phyloP scores from a whole-genome alignment of 2,888 invertebrate genomes.

The Cantharis lateralis region DNA sequence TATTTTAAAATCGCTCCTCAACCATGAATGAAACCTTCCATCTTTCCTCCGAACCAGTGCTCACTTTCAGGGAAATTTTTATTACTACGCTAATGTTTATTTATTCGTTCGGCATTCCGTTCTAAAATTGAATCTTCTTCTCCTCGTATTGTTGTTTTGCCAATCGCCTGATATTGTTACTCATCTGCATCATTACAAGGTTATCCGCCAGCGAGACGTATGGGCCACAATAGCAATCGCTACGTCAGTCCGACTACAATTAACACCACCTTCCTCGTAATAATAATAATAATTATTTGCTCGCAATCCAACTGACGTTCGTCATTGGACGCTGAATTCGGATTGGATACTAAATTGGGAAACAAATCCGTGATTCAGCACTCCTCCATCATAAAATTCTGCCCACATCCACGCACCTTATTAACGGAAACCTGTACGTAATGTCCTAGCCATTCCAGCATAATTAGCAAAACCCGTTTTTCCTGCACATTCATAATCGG shows the following conservation, averaged over 20 bases:
- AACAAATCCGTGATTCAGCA: not conserved
- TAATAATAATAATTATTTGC: not conserved
- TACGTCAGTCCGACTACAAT: not conserved
- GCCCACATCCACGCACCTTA: not conserved
- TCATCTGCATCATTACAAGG: not conserved
- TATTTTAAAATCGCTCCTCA: not conserved
- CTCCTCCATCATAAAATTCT: not conserved
- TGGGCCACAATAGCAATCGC: not conserved
- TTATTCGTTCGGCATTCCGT: not conserved
- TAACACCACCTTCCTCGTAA: not conserved
- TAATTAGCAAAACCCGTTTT: not conserved
- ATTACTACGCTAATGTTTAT: constrained; percentile 2
- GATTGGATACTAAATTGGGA: not conserved
- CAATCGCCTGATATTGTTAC: not conserved
- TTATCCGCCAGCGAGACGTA: not conserved
- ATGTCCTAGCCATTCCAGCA: not conserved
- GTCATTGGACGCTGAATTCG: too few species aligned
- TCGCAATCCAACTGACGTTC: not conserved
- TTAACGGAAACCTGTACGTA: not conserved
- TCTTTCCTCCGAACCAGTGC: constrained; percentile 8
- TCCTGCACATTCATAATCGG: not conserved
- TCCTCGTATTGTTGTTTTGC: not conserved
- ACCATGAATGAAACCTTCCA: constrained; percentile 7
- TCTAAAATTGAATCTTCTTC: not conserved
- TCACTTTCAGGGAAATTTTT: constrained; percentile 17